A percentile compares a stretch with the other conserved stretches of the same genome.
Evolutionary conservation across 2,797 vertebrate genomes (phyloP).

Genomic region (Falco rusticolus): DNA sequence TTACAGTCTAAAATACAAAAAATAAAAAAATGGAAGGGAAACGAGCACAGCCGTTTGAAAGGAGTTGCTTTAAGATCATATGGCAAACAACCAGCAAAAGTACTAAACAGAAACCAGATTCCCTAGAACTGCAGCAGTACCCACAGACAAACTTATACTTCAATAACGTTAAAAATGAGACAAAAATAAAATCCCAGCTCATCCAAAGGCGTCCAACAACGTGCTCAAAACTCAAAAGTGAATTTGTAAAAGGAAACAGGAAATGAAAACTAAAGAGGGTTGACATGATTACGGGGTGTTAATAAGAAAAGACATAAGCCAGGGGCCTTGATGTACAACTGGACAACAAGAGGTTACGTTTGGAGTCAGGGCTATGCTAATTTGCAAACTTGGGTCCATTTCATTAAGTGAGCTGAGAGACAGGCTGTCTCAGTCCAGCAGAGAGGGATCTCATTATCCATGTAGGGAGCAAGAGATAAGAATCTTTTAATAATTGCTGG

Average conservation of each 20-base stretch:
- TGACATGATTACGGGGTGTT: constrained; percentile 81
- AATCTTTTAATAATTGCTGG: constrained; percentile 87
- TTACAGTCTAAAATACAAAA: background rate
- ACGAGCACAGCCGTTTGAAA: background rate
- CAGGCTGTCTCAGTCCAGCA: constrained; percentile 84
- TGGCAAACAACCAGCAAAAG: background rate
- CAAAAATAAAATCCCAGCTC: background rate
- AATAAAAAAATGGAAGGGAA: background rate
- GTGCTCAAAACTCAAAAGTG: constrained; percentile 39
- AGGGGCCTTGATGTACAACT: constrained; percentile 82
- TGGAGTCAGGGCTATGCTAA: constrained; percentile 80
- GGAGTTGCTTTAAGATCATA: background rate
- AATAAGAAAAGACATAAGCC: constrained; percentile 84
- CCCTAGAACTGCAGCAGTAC: background rate
- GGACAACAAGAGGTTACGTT: constrained; percentile 82
- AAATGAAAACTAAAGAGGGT: constrained; percentile 75
- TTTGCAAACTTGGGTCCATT: constrained; percentile 81
- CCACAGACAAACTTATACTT: background rate
- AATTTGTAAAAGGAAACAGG: constrained; percentile 73
- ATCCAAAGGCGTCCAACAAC: background rate
- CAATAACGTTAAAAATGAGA: background rate
- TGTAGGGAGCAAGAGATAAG: constrained; percentile 84
- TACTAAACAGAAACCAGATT: constrained; percentile 1
- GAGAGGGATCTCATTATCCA: constrained; percentile 85
- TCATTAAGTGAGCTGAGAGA: constrained; percentile 84